A percentile compares a stretch with the other conserved stretches of the same genome.
phyloP scores from a whole-genome alignment of 2,797 vertebrate genomes.

The Sparidentex hasta region DNA sequence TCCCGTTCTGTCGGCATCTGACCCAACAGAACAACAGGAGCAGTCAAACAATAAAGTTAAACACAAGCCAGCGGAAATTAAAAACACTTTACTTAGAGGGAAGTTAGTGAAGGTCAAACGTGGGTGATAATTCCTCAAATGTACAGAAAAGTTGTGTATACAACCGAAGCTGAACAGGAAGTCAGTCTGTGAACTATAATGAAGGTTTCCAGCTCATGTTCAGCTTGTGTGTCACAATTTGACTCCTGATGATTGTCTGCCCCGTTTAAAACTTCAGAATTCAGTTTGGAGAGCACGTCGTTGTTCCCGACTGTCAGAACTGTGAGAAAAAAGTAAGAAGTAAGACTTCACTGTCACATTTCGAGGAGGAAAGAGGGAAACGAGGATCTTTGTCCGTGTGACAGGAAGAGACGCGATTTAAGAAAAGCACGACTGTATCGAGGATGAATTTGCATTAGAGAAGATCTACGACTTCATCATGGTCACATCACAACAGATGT shows the following conservation, averaged over 20 bases:
- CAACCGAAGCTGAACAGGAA: neutral
- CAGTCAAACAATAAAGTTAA: neutral
- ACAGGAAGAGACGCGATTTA: neutral
- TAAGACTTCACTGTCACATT: neutral
- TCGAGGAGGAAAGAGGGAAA: neutral
- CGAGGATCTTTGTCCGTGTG: neutral
- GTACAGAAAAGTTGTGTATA: no score
- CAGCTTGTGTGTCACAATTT: neutral
- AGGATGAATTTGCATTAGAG: neutral
- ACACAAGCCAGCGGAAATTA: no score
- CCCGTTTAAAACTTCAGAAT: no score
- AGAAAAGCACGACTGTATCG: neutral
- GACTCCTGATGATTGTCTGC: no score
- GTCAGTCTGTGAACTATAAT: neutral
- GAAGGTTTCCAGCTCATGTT: no score
- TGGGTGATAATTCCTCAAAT: no score
- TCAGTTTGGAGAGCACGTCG: neutral
- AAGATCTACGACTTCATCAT: neutral
- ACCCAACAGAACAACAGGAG: neutral
- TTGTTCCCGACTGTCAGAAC: neutral
- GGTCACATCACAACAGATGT: neutral
- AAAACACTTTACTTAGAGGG: neutral
- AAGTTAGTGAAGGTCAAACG: no score
- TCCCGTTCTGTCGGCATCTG: no score
- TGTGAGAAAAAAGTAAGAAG: neutral